These are phyloP conservation scores for Drosophila subquinaria DNA, from an alignment of 2,888 invertebrate genomes.

Conservation along the genomic window DNA sequence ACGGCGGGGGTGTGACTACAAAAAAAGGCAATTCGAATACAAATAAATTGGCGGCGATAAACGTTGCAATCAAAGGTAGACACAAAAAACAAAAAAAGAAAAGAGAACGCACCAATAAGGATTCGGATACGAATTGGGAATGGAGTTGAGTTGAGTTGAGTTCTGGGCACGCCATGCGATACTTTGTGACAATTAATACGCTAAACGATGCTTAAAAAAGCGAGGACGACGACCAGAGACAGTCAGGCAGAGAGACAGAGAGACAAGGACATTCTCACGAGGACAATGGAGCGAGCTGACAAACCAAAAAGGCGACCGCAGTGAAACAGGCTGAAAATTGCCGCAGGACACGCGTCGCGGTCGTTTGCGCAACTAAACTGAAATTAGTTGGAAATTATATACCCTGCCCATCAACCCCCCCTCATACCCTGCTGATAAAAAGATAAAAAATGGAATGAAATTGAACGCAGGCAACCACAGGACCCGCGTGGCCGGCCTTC, in stretches of 20 bases:
- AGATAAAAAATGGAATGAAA: conserved; percentile 70
- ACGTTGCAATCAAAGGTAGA: conserved; percentile 73
- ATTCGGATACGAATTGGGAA: background rate
- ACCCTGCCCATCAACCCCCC: background rate
- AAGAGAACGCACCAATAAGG: conserved; percentile 49
- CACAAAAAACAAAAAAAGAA: conserved; percentile 10
- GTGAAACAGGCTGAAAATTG: conserved; percentile 70
- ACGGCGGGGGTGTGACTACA: conserved; percentile 15
- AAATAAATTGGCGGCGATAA: conserved; percentile 79
- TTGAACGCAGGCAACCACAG: conserved; percentile 66
- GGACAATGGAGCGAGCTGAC: conserved; percentile 16
- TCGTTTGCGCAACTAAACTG: conserved; percentile 78
- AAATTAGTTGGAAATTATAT: conserved; percentile 76
- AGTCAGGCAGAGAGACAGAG: background rate
- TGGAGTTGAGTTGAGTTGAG: conserved; percentile 14
- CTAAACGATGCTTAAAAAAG: conserved; percentile 64
- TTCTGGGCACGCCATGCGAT: conserved; percentile 62
- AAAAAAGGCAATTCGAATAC: conserved; percentile 60
- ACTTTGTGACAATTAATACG: conserved; percentile 82
- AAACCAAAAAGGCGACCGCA: conserved; percentile 54
- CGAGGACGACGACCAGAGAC: conserved; percentile 34
- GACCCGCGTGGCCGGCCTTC: conserved; percentile 55
- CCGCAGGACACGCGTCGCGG: conserved; percentile 80
- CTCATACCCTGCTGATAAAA: conserved; percentile 39
- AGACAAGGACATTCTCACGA: conserved; percentile 54